Conservation (phyloP, 2,888 invertebrate species). For the Cheilosia urbana region DNA sequence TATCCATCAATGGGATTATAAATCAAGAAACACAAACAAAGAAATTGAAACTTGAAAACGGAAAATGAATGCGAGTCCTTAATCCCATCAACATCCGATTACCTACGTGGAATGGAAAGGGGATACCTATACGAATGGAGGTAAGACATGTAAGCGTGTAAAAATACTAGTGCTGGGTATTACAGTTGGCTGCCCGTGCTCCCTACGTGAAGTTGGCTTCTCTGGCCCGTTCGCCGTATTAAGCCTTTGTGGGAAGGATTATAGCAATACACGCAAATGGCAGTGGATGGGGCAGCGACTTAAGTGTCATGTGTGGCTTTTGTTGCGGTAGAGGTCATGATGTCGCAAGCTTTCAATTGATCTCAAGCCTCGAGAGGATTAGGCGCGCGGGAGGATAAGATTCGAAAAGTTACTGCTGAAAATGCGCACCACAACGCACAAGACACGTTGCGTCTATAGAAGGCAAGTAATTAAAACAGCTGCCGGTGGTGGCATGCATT, state of each 20-base stretch:
- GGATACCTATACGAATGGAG: not conserved
- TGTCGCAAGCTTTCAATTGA: not conserved
- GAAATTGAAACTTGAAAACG: slow-evolving; percentile 11
- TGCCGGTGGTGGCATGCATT: too few species aligned
- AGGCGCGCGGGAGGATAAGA: not conserved
- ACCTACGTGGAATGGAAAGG: slow-evolving; percentile 22
- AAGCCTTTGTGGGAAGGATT: slow-evolving; percentile 46
- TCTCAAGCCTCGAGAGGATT: slow-evolving; percentile 29
- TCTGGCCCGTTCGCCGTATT: not conserved
- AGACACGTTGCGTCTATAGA: too few species aligned
- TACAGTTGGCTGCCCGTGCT: slow-evolving; percentile 22
- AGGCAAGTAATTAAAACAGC: too few species aligned
- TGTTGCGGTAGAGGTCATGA: slow-evolving; percentile 8
- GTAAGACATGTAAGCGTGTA: slow-evolving; percentile 5
- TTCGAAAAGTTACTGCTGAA: not conserved
- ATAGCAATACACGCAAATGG: not conserved
- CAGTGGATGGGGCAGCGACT: slow-evolving; percentile 12
- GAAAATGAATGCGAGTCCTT: slow-evolving; percentile 45
- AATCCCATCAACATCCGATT: slow-evolving; percentile 73
- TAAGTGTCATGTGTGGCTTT: not conserved
- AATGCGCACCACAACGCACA: too few species aligned
- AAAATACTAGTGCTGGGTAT: slow-evolving; percentile 28
- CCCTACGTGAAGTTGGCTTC: slow-evolving; percentile 31
- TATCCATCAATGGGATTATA: slow-evolving; percentile 54
- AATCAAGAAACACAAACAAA: slow-evolving; percentile 21